phyloP scores from a whole-genome alignment of 2,797 vertebrate genomes.

The Pangasius larnaudii region DNA sequence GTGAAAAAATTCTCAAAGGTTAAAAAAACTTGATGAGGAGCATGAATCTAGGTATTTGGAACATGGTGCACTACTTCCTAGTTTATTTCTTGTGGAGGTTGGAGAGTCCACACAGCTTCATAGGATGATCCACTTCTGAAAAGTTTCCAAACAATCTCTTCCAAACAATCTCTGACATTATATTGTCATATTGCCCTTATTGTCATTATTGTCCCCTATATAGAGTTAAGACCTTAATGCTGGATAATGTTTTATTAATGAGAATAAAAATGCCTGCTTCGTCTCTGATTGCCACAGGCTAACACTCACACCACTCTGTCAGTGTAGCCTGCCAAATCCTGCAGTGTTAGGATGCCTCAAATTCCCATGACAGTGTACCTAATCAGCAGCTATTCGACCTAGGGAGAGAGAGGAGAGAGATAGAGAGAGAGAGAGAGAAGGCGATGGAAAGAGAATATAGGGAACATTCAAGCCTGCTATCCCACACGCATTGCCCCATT shows the following conservation, averaged over 20 bases:
- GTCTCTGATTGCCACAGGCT: conserved; percentile 14
- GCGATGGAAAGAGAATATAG: neutral
- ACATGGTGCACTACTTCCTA: conserved; percentile 52
- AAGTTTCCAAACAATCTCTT: conserved; percentile 28
- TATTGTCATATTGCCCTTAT: neutral
- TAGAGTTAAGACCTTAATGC: conserved; percentile 25
- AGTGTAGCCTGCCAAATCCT: conserved; percentile 32
- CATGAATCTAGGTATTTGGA: conserved; percentile 50
- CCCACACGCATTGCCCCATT: neutral
- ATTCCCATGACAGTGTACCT: conserved; percentile 49
- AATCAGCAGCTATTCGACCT: conserved; percentile 47
- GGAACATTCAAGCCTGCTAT: neutral
- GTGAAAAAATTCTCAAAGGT: neutral
- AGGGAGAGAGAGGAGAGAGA: neutral
- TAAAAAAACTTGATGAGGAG: conserved; percentile 25
- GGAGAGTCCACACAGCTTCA: conserved; percentile 20
- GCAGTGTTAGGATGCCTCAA: conserved; percentile 38
- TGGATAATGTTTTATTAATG: conserved; percentile 25
- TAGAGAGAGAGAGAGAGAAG: neutral
- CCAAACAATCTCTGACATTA: neutral
- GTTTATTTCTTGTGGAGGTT: conserved; percentile 27
- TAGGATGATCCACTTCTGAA: conserved; percentile 32
- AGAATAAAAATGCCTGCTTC: conserved; percentile 27
- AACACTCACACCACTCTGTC: conserved; percentile 28
- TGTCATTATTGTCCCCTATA: neutral